Conservation (phyloP, 2,888 invertebrate genomes). For the Diaperis boleti region DNA sequence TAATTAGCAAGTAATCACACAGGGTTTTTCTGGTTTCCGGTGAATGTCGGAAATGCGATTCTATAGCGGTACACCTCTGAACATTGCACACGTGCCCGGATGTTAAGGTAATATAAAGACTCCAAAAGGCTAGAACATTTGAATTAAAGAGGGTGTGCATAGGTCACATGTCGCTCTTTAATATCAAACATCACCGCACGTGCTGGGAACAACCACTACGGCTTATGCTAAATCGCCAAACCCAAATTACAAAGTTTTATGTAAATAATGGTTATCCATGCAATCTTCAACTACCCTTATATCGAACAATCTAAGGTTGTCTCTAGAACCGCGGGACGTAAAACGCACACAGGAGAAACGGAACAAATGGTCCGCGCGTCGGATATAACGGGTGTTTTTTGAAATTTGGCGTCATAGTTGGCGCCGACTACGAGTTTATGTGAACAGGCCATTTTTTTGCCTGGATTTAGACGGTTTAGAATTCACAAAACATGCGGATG, state of each 20-base stretch:
- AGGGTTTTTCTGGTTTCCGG: slow-evolving; percentile 56
- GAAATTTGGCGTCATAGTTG: too few relatives aligned
- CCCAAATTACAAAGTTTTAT: slow-evolving; percentile 25
- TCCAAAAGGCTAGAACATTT: slow-evolving; percentile 40
- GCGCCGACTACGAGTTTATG: too few relatives aligned
- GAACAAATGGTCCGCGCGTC: too few relatives aligned
- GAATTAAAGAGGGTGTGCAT: slow-evolving; percentile 42
- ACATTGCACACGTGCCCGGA: slow-evolving; percentile 59
- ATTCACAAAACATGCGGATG: too few relatives aligned
- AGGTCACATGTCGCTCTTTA: slow-evolving; percentile 43
- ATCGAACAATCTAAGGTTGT: background rate
- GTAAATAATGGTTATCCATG: slow-evolving; percentile 11
- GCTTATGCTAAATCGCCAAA: slow-evolving; percentile 24
- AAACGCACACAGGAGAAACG: background rate
- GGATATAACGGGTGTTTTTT: too few relatives aligned
- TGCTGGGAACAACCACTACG: slow-evolving; percentile 24
- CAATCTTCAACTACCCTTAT: background rate
- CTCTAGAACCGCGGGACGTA: background rate
- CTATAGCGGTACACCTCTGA: slow-evolving; percentile 46
- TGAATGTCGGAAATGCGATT: slow-evolving; percentile 53
- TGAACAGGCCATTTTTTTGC: too few relatives aligned
- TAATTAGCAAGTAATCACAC: slow-evolving; percentile 39
- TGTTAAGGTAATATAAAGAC: slow-evolving; percentile 53
- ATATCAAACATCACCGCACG: slow-evolving; percentile 40
- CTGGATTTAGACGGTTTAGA: too few relatives aligned